Conservation (phyloP, 1,140 invertebrate genomes). For the Caenorhabditis latens region DNA sequence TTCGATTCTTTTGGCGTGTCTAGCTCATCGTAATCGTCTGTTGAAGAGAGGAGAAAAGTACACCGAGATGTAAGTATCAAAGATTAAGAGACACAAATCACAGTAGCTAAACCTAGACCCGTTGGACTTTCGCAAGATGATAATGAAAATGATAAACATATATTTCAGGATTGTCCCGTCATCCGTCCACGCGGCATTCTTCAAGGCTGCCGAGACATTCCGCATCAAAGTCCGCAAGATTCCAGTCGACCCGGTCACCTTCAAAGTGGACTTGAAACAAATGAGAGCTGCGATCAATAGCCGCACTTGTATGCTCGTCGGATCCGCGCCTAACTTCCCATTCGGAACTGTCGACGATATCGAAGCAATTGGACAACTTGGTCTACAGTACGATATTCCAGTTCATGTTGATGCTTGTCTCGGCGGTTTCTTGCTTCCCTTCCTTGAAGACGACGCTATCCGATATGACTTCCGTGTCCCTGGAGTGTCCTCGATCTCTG, state of each 20-base stretch:
- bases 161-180: conserved; percentile 83
- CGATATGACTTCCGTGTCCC: conserved; percentile 92
- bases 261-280: conserved; percentile 85
- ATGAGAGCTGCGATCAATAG: conserved; percentile 87
- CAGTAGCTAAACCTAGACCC: too few species aligned
- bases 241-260: conserved; percentile 82
- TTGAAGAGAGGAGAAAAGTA: conserved; percentile 85
- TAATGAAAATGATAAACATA: not conserved
- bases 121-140: too few species aligned
- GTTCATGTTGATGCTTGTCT: conserved; percentile 98
- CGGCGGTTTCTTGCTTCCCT: conserved; percentile 90
- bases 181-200: conserved; percentile 95
- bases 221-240: conserved; percentile 86
- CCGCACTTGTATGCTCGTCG: conserved; percentile 92
- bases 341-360: conserved; percentile 98
- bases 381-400: conserved; percentile 88
- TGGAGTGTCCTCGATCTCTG: conserved; percentile 96
- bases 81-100: too few species aligned
- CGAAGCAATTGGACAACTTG: conserved; percentile 86
- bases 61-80: conserved; percentile 85
- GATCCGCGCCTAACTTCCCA: conserved; percentile 93
- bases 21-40: conserved; percentile 92
- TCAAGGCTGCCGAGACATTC: conserved; percentile 92
- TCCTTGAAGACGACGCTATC: conserved; percentile 87
- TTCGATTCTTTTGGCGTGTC: conserved; percentile 95